Percentiles rank a stretch among this genome's conserved stretches.
phyloP scores from a whole-genome alignment of 2,888 invertebrate species.

The Nephrotoma flavescens region DNA sequence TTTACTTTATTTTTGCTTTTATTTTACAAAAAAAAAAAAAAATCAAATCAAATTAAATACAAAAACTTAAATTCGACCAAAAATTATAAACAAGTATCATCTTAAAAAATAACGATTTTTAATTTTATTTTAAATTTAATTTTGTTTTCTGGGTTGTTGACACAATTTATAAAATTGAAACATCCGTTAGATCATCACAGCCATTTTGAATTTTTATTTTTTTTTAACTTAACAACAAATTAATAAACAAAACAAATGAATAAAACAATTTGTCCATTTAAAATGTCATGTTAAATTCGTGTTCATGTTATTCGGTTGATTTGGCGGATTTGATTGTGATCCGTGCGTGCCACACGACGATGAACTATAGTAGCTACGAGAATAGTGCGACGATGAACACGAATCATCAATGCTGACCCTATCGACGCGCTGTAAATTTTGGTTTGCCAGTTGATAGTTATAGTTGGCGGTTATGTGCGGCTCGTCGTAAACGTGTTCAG shows the following conservation, averaged over 20 bases:
- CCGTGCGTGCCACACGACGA: not conserved
- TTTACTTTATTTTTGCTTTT: not conserved
- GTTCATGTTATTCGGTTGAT: not conserved
- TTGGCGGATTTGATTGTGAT: not conserved
- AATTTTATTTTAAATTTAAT: not conserved
- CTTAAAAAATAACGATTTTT: not conserved
- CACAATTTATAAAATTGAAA: not conserved
- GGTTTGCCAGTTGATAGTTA: not conserved
- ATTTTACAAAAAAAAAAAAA: not conserved
- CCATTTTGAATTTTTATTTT: not conserved
- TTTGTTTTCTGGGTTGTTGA: not conserved
- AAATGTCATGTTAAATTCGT: not conserved
- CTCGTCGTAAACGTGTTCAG: conserved; percentile 1
- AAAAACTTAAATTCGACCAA: not conserved
- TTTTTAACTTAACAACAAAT: not conserved
- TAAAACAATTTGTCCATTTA: not conserved
- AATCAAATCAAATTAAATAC: not conserved
- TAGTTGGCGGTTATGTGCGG: not conserved
- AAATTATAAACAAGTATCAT: not conserved
- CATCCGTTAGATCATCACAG: not conserved
- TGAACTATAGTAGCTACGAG: not conserved
- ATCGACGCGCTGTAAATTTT: not conserved
- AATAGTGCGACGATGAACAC: not conserved
- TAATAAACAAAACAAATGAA: not conserved
- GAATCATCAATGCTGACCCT: not conserved